Evolutionary conservation across 2,113 vertebrate species (phyloP), one percentile per base, ranked within the genome.

Genomic region (Pithys albifrons): DNA sequence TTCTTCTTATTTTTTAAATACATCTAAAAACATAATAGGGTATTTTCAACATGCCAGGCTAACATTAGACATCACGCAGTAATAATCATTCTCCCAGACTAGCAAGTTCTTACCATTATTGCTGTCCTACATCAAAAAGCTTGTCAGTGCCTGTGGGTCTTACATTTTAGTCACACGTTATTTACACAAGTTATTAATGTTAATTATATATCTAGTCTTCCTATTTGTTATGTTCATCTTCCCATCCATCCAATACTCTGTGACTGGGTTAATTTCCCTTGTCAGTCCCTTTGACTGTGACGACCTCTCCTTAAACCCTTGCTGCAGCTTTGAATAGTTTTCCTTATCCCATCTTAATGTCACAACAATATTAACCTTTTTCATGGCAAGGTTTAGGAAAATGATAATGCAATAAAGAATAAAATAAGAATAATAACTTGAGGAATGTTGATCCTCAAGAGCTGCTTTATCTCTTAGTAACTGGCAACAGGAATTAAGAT

Each of bases 391-490:
- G 27, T 57, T 88, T 65, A 87, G 37, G 45, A 84, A 70, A 95
- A 96, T 43, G 28, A 72, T 86, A 95, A 91, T 14, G 31, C 49
- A 75, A 77, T 71, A 86, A 91, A 72, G 48, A 88, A 89, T 35
- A 72, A 87, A 92, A 72, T 31, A 79, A 54, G 65, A 33, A 41
- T 85, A 89, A 92, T 75, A 87, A 90, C 90, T 94, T 81, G 19
- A 59, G 57, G 71, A 93, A 69, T 51, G 83, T 45, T 93, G 82
- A 96, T 93, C 91, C 83, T 91, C 76, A 72, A 81, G 92, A 89
- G 83, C 43, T 89, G 48, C 65, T 91, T 85, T 95, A 61, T 92
- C 77, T 93, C 88, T 92, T 62, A 74, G 88, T 84, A 90, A 92
- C 69, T 78, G 67, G n/a, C 84, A 89, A 67, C 45, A 74, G 33